Percentiles rank a stretch among this genome's conserved stretches.
Evolutionary conservation across 1,140 invertebrate species (phyloP).

Genomic region (Drosophila punjabiensis): DNA sequence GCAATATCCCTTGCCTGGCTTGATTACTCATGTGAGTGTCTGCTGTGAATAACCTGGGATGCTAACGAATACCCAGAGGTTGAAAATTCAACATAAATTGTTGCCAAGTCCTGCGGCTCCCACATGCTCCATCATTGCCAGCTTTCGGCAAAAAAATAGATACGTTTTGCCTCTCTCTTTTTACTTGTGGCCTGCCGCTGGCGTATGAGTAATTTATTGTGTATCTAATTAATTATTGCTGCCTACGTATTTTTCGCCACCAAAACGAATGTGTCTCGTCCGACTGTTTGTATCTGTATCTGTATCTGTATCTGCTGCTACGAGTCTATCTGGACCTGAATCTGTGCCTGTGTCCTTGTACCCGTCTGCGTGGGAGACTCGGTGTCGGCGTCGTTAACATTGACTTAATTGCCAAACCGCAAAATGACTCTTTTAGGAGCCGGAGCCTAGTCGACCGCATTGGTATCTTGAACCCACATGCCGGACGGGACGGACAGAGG

Average conservation of each 20-base stretch:
- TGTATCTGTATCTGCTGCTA: slow-evolving; percentile 5
- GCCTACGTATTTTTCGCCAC: slow-evolving; percentile 58
- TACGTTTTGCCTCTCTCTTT: slow-evolving; percentile 31
- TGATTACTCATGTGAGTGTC: slow-evolving; percentile 17
- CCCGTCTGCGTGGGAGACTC: slow-evolving; percentile 27
- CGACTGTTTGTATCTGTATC: slow-evolving; percentile 20
- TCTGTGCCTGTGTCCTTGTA: slow-evolving; percentile 11
- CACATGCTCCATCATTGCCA: slow-evolving; percentile 21
- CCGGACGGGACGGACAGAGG: slow-evolving; percentile 3
- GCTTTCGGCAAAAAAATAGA: slow-evolving; percentile 22
- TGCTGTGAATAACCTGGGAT: slow-evolving; percentile 13
- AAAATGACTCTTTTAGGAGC: slow-evolving; percentile 54
- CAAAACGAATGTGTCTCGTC: slow-evolving; percentile 33
- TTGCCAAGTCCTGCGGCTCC: slow-evolving; percentile 12
- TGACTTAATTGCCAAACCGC: slow-evolving; percentile 57
- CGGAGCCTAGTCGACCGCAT: slow-evolving; percentile 8
- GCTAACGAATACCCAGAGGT: slow-evolving; percentile 11
- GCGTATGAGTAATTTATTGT: slow-evolving; percentile 72
- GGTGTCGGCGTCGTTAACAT: slow-evolving; percentile 47
- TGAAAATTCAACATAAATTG: slow-evolving; percentile 41
- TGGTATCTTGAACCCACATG: slow-evolving; percentile 38
- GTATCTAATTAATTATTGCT: slow-evolving; percentile 76
- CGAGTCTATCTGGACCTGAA: slow-evolving; percentile 10
- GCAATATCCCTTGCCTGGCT: background rate
- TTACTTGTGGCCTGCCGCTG: slow-evolving; percentile 57